phyloP scores from a whole-genome alignment of 2,797 vertebrate species.

The Yasuhikotakia modesta region DNA sequence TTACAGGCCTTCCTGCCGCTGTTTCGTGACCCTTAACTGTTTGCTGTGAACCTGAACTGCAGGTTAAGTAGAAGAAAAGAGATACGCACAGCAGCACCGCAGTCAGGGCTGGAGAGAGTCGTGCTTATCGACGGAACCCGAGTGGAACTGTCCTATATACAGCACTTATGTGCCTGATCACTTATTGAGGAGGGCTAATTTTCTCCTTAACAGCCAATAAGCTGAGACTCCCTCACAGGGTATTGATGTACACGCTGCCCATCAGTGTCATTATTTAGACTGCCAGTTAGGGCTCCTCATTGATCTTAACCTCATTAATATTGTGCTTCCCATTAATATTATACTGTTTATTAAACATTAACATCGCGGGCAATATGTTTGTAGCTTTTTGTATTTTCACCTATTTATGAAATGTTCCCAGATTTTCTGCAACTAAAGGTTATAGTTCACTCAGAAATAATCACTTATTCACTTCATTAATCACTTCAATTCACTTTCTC shows the following conservation, averaged over 20 bases:
- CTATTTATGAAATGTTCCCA: conserved; percentile 22
- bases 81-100: conserved; percentile 82
- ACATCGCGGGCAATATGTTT: conserved; percentile 29
- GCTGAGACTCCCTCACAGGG: conserved; percentile 66
- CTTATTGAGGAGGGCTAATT: conserved; percentile 97
- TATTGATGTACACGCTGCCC: conserved; percentile 64
- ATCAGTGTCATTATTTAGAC: conserved; percentile 37
- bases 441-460: no score
- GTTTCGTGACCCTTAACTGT: conserved; percentile 93
- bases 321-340: conserved; percentile 42
- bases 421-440: conserved; percentile 1
- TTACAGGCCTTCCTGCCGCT: conserved; percentile 84
- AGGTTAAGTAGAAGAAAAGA: conserved; percentile 96
- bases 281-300: conserved; percentile 20
- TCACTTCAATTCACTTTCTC: no score
- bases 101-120: conserved; percentile 66
- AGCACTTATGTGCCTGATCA: conserved; percentile 81
- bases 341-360: conserved; percentile 39
- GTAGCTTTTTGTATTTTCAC: conserved; percentile 10
- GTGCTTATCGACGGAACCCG: conserved; percentile 98
- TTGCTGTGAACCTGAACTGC: conserved; percentile 90
- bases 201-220: conserved; percentile 73
- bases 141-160: conserved; percentile 99
- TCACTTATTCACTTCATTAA: no score
- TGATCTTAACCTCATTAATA: conserved; percentile 41